These are phyloP conservation scores for Dynastes maya DNA, from an alignment of 2,888 invertebrate genomes.

Conservation along the genomic window DNA sequence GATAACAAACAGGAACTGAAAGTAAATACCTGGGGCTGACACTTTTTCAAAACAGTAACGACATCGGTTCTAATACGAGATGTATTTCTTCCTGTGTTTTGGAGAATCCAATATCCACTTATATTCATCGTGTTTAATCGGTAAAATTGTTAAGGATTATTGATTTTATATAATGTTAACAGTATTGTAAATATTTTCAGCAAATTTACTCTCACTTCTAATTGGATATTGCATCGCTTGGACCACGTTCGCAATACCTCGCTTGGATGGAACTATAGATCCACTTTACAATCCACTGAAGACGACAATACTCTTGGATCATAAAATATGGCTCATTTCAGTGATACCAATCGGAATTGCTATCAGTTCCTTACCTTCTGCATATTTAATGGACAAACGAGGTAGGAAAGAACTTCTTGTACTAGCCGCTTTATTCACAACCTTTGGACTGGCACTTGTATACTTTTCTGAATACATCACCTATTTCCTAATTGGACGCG, in stretches of 20 bases:
- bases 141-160: neutral
- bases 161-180: neutral
- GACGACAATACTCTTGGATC: conserved; percentile 70
- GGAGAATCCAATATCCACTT: neutral
- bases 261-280: conserved; percentile 60
- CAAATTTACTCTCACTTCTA: conserved; percentile 67
- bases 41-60: neutral
- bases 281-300: conserved; percentile 70
- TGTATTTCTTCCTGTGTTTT: conserved; percentile 4
- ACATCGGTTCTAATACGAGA: neutral
- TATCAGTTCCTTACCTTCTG: conserved; percentile 79
- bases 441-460: conserved; percentile 51
- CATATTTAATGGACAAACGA: conserved; percentile 75
- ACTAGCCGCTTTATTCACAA: conserved; percentile 71
- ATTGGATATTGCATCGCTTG: conserved; percentile 69
- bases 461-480: conserved; percentile 49
- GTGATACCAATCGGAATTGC: conserved; percentile 78
- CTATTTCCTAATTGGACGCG: conserved; percentile 30
- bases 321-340: conserved; percentile 83
- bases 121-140: conserved; percentile 24
- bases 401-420: conserved; percentile 79
- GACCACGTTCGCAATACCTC: conserved; percentile 62
- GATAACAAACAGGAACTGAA: neutral
- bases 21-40: neutral
- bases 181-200: conserved; percentile 61